Evolutionary conservation across 2,113 vertebrate species (phyloP), one percentile per base, ranked within the genome.

Genomic region (Stomatorhinus ivindoensis): DNA sequence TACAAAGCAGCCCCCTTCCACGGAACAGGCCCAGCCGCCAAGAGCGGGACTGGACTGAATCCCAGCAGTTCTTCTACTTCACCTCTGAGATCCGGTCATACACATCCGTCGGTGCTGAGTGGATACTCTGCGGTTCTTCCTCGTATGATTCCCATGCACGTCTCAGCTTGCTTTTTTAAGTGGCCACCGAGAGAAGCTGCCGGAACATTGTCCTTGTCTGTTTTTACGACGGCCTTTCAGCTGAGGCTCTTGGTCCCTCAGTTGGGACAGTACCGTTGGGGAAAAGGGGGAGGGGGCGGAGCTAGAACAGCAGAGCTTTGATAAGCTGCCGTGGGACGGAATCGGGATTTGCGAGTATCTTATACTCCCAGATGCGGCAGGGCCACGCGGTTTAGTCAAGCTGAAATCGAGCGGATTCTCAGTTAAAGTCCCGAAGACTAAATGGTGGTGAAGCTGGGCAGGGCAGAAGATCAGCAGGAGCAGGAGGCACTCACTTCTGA

Each of bases 401-500:
- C 69, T 73, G 31, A 15, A 31, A 31, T 76, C 1, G 69, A 39
- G 69, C 13, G 27, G 13, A 76, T 39, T 76, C 69, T 35, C 69
- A 31, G 1, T 31, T 76, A 17, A 35, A 76, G 7, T 76, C 31
- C 13, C 3, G 21, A 5, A 53, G 46, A 76, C 1, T 6, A 19
- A 3, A 17, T 17, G 13, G 13, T 51, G 50, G 50, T 15, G 51
- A 53, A 21, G 44, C 8, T 3, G 46, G 42, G 15, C 24, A 24
- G 27, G 27, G 6, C 35, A 3, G 50, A 21, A 44, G 44, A 15
- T 65, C 76, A 91, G 17, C 1, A 39, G 35, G 21, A 91, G 17
- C 2, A 35, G 35, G 39, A n/a, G 13, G 24, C 35, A 83, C 92
- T 80, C 89, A 99, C 98, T 98, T 99, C 94, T 99, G 98, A 0